These are phyloP conservation scores for Nibea albiflora DNA, from an alignment of 2,113 vertebrate species.

Conservation along the genomic window DNA sequence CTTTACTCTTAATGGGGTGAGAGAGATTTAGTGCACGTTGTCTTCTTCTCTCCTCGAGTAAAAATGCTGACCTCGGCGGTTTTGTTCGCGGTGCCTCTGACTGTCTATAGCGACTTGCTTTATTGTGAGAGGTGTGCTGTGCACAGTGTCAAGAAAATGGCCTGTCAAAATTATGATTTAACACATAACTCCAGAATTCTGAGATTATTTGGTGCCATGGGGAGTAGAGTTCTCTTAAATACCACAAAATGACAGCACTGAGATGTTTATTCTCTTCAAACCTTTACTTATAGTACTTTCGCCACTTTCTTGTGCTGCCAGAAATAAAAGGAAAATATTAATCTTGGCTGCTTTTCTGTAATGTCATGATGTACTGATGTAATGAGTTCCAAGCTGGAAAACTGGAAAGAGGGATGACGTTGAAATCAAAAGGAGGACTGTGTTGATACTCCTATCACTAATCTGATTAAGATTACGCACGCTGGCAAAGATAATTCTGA, in stretches of 20 bases:
- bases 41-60: slow-evolving; percentile 18
- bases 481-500: slow-evolving; percentile 17
- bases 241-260: slow-evolving; percentile 5
- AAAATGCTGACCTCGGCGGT: slow-evolving; percentile 33
- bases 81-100: slow-evolving; percentile 19
- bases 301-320: slow-evolving; percentile 18
- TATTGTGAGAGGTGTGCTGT: slow-evolving; percentile 26
- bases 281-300: slow-evolving; percentile 7
- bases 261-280: slow-evolving; percentile 1
- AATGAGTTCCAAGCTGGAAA: neutral
- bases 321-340: slow-evolving; percentile 35
- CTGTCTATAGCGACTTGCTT: slow-evolving; percentile 15
- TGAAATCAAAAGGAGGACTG: slow-evolving; percentile 16
- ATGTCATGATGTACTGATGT: slow-evolving; percentile 1
- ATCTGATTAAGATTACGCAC: neutral
- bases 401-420: neutral
- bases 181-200: slow-evolving; percentile 22
- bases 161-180: slow-evolving; percentile 16
- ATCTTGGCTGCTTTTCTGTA: slow-evolving; percentile 21
- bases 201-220: neutral
- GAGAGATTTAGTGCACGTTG: slow-evolving; percentile 41
- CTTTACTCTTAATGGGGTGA: slow-evolving; percentile 21
- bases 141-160: slow-evolving; percentile 1
- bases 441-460: neutral
- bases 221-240: neutral